These are phyloP conservation scores for Crocuta crocuta DNA, from an alignment of 2,113 vertebrate species.

Conservation along the genomic window DNA sequence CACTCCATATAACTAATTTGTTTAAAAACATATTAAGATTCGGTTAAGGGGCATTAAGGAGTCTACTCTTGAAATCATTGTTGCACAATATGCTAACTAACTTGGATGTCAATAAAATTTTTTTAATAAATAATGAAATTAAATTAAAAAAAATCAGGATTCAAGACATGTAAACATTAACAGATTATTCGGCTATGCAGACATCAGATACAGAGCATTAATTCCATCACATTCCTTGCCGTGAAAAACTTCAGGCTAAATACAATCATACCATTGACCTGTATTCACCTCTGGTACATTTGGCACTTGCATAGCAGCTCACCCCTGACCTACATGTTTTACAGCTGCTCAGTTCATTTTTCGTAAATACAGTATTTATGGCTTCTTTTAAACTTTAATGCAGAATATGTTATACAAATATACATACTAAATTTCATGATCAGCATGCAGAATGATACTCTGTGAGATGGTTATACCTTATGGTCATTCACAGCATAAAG, in stretches of 20 bases:
- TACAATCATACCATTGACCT: background rate
- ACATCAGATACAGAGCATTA: background rate
- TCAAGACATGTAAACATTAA: background rate
- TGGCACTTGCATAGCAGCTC: background rate
- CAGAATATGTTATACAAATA: background rate
- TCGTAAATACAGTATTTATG: background rate
- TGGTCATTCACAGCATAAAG: background rate
- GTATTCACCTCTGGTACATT: background rate
- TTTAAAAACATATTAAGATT: background rate
- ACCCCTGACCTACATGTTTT: background rate
- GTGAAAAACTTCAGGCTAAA: background rate
- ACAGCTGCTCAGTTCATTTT: background rate
- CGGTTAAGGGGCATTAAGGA: too few relatives aligned
- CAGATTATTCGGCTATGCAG: background rate
- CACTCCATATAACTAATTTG: background rate
- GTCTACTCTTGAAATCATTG: too few relatives aligned
- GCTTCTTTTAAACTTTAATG: background rate
- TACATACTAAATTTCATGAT: background rate
- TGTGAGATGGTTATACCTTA: background rate
- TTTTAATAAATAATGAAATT: too few relatives aligned
- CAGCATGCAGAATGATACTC: background rate
- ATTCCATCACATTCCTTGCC: background rate
- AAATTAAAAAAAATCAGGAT: background rate
- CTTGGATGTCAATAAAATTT: too few relatives aligned
- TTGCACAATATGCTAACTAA: too few relatives aligned